A percentile compares a stretch with the other conserved stretches of the same genome.
Conservation (phyloP, 2,113 vertebrate species). For the Eira barbara region DNA sequence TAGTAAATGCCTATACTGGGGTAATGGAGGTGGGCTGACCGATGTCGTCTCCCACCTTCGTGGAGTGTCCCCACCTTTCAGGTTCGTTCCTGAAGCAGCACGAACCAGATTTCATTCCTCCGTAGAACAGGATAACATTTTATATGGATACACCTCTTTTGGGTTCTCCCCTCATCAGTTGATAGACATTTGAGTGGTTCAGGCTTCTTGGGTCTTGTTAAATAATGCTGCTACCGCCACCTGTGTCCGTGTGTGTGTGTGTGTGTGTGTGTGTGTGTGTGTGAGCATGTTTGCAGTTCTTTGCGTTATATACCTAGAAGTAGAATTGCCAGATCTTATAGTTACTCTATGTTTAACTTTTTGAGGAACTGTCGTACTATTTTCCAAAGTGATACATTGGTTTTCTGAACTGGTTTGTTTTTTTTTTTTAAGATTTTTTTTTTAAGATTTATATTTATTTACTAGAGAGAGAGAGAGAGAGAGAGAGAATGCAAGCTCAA, state of each 20-base stretch:
- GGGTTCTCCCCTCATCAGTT: neutral
- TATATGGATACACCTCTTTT: fast-evolving
- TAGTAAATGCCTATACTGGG: neutral
- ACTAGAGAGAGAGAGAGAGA: neutral
- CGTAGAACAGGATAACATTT: neutral
- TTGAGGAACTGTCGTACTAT: neutral
- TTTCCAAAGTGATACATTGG: neutral
- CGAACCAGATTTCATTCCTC: neutral
- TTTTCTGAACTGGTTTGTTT: neutral
- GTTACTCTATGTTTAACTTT: neutral
- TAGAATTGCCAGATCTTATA: neutral
- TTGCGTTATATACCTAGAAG: neutral
- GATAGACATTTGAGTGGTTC: neutral
- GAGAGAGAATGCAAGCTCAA: neutral
- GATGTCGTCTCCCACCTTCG: neutral
- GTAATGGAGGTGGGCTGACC: neutral
- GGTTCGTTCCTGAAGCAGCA: neutral
- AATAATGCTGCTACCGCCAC: neutral
- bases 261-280: neutral
- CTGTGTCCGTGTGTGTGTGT: neutral
- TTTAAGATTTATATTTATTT: neutral
- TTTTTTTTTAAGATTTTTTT: neutral
- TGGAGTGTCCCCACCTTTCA: neutral
- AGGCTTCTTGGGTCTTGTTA: neutral
- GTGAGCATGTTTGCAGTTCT: neutral